Base-by-base conservation (phyloP, 2,888 invertebrate genomes). In the Neoscelio sp. region DNA sequence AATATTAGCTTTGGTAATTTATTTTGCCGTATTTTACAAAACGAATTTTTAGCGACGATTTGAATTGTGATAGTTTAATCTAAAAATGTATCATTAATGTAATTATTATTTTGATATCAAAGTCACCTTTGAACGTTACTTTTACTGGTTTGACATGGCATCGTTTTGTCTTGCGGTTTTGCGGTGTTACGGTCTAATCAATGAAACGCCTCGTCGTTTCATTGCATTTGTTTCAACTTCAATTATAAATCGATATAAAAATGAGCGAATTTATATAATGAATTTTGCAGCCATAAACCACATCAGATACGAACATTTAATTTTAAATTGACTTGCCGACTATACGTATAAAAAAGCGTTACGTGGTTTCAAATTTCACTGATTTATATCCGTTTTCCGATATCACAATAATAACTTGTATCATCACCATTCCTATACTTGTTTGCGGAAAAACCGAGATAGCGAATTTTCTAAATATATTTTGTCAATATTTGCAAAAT, bases 1-100 rank as follows among this genome's bases (percentile, higher is more conserved):
- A 68, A 56, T 68, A 68, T 56, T 68, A 68, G 28, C 56, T 54
- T 54, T 46, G 12, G 54, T 67, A 54, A 67, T 67, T 54, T 67
- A 67, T 67, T 42, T 64, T 26, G 40, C 54, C 30, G 18, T 54
- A 33, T 13, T 42, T 33, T 44, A 42, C 40, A 40, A 64, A 64
- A 64, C 65, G 52, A 65, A 65, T 65, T 42, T 50, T 48, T 28
- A 50, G 10, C 62, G 17, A 28, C 62, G 38, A 50, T 44, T 15
- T 50, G 50, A 50, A 38, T 64, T 18, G 52, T 23, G 65, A 52
- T 42, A 52, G 12, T 38, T 42, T 65, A 65, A 67, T 67, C 46
- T 56, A 44, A 17, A 44, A 67, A 46, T 54, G 33, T 46, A 46
- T 46, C 54, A 26, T 67, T 68, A 54, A 54, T 54, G 15, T 54